Evolutionary conservation across 2,888 invertebrate genomes (phyloP).

Genomic region (Phania funesta): DNA sequence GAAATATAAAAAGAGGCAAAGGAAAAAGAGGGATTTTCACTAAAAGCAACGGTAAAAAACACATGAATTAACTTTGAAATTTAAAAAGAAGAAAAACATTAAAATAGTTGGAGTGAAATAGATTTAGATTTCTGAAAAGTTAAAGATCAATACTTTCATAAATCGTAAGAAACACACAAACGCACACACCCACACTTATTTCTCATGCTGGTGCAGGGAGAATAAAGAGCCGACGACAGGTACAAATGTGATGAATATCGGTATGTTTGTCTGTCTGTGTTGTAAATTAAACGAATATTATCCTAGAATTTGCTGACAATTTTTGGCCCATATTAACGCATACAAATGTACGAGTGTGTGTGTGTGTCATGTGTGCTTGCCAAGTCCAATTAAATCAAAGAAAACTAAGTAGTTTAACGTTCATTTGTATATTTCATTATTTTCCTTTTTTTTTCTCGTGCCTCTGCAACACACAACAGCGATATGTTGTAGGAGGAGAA

Average conservation of each 20-base stretch:
- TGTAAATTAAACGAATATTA: too few species aligned
- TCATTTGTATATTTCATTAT: conserved; percentile 26
- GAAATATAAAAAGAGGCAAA: background rate
- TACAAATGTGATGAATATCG: too few species aligned
- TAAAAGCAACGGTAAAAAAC: conserved; percentile 20
- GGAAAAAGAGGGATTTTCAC: background rate
- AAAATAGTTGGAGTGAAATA: background rate
- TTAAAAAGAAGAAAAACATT: conserved; percentile 3
- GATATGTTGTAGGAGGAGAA: conserved; percentile 23
- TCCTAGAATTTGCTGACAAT: too few species aligned
- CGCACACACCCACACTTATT: too few species aligned
- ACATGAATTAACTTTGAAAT: conserved; percentile 28
- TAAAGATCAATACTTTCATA: too few species aligned
- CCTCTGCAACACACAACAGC: conserved; percentile 8
- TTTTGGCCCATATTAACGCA: too few species aligned
- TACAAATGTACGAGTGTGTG: too few species aligned
- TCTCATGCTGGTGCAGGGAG: too few species aligned
- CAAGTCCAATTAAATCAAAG: conserved; percentile 38
- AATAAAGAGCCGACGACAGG: too few species aligned
- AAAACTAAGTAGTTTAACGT: conserved; percentile 48
- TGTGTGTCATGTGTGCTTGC: background rate
- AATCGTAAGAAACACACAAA: too few species aligned
- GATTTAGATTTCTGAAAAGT: too few species aligned
- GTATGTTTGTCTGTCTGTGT: too few species aligned
- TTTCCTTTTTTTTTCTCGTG: background rate